Conservation (phyloP, 2,113 vertebrate genomes). For the Sinocyclocheilus anophthalmus region DNA sequence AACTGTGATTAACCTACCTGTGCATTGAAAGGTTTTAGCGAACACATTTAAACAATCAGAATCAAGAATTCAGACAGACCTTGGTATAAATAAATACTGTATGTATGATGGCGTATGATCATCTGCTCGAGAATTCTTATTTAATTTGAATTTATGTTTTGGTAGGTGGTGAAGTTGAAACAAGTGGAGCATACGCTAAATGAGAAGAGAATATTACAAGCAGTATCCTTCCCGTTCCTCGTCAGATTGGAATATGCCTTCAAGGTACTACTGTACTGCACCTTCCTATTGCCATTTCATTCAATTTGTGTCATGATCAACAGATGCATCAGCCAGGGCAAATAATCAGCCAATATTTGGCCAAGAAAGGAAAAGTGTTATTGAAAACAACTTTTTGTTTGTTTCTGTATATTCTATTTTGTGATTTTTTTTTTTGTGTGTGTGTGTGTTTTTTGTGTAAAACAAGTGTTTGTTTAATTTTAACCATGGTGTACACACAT, state of each 20-base stretch:
- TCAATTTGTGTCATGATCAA: background rate
- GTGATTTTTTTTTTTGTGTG: too few relatives aligned
- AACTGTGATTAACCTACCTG: too few relatives aligned
- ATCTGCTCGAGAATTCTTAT: background rate
- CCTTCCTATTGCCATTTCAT: background rate
- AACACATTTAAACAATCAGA: background rate
- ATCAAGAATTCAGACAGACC: background rate
- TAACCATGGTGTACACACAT: background rate
- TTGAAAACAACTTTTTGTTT: too few relatives aligned
- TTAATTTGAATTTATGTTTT: constrained; percentile 46
- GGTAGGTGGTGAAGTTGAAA: constrained; percentile 97
- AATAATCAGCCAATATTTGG: background rate
- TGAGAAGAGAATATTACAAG: constrained; percentile 99
- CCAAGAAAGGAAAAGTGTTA: background rate
- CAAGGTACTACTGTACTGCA: constrained; percentile 84
- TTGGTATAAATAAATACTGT: background rate
- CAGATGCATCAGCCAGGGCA: background rate
- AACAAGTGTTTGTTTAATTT: background rate
- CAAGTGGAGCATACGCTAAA: constrained; percentile 99
- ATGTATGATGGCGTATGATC: background rate
- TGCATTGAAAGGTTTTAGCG: background rate
- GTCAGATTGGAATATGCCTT: constrained; percentile 97
- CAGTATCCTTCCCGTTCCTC: constrained; percentile 97
- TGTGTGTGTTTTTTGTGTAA: too few relatives aligned
- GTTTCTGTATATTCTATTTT: too few relatives aligned